phyloP scores from a whole-genome alignment of 2,888 invertebrate species.

The Drosophila sordidapex region DNA sequence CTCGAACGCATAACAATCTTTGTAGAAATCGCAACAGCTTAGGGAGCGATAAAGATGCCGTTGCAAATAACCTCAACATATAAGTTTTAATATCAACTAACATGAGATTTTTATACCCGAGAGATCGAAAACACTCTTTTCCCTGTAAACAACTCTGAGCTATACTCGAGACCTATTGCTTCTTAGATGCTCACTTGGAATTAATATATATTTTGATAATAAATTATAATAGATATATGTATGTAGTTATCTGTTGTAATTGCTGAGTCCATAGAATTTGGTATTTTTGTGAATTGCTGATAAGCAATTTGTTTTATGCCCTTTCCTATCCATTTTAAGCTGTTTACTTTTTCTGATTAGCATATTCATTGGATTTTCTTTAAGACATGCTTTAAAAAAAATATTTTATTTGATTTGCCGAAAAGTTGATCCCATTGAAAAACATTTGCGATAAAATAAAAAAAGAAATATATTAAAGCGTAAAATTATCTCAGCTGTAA shows the following conservation, averaged over 20 bases:
- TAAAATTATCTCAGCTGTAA: slow-evolving; percentile 17
- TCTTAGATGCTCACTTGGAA: not conserved
- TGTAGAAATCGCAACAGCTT: slow-evolving; percentile 32
- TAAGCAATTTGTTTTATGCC: not conserved
- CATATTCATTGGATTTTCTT: not conserved
- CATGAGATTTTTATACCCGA: not conserved
- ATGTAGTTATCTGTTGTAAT: not conserved
- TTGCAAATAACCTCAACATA: not conserved
- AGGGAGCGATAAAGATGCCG: slow-evolving; percentile 29
- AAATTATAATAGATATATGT: not conserved
- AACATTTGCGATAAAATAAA: not conserved
- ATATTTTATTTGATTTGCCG: slow-evolving; percentile 1
- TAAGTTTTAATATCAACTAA: slow-evolving; percentile 10
- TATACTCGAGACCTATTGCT: not conserved
- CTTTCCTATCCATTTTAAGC: not conserved
- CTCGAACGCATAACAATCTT: slow-evolving; percentile 50
- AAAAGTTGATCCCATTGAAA: not conserved
- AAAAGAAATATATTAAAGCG: not conserved
- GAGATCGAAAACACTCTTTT: not conserved
- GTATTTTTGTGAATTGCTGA: not conserved
- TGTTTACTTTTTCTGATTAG: not conserved
- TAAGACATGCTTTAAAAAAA: not conserved
- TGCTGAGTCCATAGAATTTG: not conserved
- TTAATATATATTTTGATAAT: not conserved
- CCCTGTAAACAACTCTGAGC: not conserved